Evolutionary conservation across 2,888 invertebrate genomes (phyloP).

Genomic region (Orthosia incerta): DNA sequence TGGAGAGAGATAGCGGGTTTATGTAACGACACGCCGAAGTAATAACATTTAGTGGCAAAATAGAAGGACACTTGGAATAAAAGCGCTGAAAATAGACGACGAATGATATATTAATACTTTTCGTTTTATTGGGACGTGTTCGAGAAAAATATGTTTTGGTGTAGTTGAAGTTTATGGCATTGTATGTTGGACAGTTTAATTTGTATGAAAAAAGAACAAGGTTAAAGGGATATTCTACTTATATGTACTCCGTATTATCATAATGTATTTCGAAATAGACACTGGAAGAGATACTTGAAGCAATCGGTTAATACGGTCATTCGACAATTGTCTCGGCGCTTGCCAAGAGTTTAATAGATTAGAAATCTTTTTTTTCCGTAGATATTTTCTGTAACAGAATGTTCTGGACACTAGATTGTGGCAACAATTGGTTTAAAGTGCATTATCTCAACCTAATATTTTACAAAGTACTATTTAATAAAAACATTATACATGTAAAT

Average conservation of each 20-base stretch:
- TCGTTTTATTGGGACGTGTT: slow-evolving; percentile 36
- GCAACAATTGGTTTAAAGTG: background rate
- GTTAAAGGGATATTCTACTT: background rate
- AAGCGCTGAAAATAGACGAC: slow-evolving; percentile 39
- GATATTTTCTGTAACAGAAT: background rate
- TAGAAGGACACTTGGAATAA: slow-evolving; percentile 56
- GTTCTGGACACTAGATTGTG: background rate
- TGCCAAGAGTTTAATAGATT: slow-evolving; percentile 35
- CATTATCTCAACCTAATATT: background rate
- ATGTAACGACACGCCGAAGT: slow-evolving; percentile 34
- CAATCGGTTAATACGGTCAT: slow-evolving; percentile 15
- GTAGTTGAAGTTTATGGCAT: slow-evolving; percentile 11
- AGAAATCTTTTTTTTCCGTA: background rate
- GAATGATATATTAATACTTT: slow-evolving; percentile 35
- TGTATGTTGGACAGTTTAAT: slow-evolving; percentile 3
- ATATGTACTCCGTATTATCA: background rate
- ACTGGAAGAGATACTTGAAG: background rate
- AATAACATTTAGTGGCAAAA: slow-evolving; percentile 59
- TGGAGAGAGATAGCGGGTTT: slow-evolving; percentile 52
- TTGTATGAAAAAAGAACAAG: background rate
- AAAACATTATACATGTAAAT: no score
- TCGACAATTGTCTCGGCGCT: background rate
- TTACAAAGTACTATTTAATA: no score
- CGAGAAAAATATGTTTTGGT: slow-evolving; percentile 45
- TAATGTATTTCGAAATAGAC: background rate